A percentile compares a stretch with the other conserved stretches of the same genome.
These are phyloP conservation scores for Scarus forsteni DNA, from an alignment of 2,797 vertebrate species.

Conservation along the genomic window DNA sequence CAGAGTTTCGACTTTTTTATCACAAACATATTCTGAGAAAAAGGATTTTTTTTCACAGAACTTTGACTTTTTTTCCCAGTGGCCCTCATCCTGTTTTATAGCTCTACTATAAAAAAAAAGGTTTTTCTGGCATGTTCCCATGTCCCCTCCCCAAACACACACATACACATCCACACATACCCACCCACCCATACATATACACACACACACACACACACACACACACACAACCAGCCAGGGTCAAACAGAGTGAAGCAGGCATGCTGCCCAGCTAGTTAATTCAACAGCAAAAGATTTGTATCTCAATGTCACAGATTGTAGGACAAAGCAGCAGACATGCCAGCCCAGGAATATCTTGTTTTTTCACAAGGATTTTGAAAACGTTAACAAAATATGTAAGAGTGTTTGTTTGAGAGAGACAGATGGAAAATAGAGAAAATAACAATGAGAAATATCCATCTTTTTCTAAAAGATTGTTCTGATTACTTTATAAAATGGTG, in stretches of 20 bases:
- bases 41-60: no score
- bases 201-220: slow-evolving; percentile 6
- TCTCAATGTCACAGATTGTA: slow-evolving; percentile 67
- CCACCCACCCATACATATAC: slow-evolving; percentile 2
- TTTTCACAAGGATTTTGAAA: slow-evolving; percentile 13
- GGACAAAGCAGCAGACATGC: slow-evolving; percentile 13
- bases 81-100: not conserved
- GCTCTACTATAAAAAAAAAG: not conserved
- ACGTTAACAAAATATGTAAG: no score
- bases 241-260: slow-evolving; percentile 47
- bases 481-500: no score
- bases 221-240: slow-evolving; percentile 30
- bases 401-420: not conserved
- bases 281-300: slow-evolving; percentile 70
- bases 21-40: no score
- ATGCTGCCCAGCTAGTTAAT: slow-evolving; percentile 68
- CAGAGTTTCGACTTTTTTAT: no score
- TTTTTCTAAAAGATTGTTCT: not conserved
- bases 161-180: not conserved
- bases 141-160: not conserved
- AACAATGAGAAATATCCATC: not conserved
- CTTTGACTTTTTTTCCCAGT: no score
- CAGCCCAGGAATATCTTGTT: slow-evolving; percentile 9
- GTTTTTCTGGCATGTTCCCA: not conserved
- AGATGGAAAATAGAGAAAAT: not conserved